phyloP scores from a whole-genome alignment of 2,888 invertebrate species.

The Lepidocyrtoides sp. region DNA sequence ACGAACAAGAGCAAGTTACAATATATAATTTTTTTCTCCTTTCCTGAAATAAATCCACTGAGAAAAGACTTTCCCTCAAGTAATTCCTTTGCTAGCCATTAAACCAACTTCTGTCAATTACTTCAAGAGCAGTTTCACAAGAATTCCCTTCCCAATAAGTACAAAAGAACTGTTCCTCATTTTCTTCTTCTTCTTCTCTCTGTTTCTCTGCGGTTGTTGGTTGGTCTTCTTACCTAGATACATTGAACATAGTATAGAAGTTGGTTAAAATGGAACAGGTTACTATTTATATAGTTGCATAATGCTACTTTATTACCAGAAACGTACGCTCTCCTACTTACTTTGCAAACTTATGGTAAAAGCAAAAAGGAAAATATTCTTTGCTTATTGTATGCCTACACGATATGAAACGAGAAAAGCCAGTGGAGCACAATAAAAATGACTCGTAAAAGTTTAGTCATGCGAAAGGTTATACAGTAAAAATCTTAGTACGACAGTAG shows the following conservation, averaged over 20 bases:
- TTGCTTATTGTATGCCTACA: not conserved
- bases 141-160: constrained; percentile 66
- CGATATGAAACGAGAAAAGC: constrained; percentile 45
- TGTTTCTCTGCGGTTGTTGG: constrained; percentile 1
- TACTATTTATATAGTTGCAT: constrained; percentile 12
- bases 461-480: constrained; percentile 70
- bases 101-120: constrained; percentile 77
- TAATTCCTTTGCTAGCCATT: constrained; percentile 72
- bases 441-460: constrained; percentile 76
- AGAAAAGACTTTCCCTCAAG: constrained; percentile 62
- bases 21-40: constrained; percentile 10
- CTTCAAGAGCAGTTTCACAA: constrained; percentile 63
- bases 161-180: constrained; percentile 40
- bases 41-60: constrained; percentile 53
- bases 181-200: constrained; percentile 1
- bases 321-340: constrained; percentile 1
- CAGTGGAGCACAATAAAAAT: constrained; percentile 73
- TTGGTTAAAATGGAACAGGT: constrained; percentile 36
- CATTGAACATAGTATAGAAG: not conserved
- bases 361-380: constrained; percentile 15
- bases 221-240: not conserved
- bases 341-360: not conserved
- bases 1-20: constrained; percentile 15
- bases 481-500: constrained; percentile 38
- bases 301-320: constrained; percentile 62